Percentiles rank a stretch among this genome's conserved stretches.
phyloP scores from a whole-genome alignment of 2,888 invertebrate species.

The Brenthis ino region DNA sequence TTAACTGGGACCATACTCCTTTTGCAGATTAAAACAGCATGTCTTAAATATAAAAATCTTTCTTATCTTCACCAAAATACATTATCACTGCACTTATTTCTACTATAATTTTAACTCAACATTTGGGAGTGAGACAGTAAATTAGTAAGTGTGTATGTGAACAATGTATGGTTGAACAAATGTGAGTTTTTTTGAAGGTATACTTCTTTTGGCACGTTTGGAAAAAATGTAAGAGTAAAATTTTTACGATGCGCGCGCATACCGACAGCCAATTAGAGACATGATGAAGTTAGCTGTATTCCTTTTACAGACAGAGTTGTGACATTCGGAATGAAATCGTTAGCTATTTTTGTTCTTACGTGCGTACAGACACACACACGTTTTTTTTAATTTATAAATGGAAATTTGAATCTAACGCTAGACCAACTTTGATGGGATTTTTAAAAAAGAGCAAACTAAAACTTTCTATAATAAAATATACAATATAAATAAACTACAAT shows the following conservation, averaged over 20 bases:
- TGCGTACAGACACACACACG: too few relatives aligned
- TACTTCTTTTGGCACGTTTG: too few relatives aligned
- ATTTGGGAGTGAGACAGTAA: neutral
- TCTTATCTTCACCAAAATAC: constrained; percentile 14
- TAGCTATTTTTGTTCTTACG: too few relatives aligned
- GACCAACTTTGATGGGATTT: neutral
- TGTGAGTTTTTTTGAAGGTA: too few relatives aligned
- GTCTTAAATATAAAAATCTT: constrained; percentile 26
- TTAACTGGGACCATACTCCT: constrained; percentile 32
- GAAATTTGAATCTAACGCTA: neutral
- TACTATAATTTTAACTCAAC: neutral
- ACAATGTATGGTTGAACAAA: too few relatives aligned
- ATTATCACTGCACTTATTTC: neutral
- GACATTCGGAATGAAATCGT: too few relatives aligned
- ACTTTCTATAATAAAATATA: neutral
- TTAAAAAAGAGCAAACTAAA: too few relatives aligned
- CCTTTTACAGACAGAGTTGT: too few relatives aligned
- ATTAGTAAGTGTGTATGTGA: neutral
- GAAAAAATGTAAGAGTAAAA: too few relatives aligned
- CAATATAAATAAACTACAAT: neutral
- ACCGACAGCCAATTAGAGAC: too few relatives aligned
- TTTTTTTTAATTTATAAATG: neutral
- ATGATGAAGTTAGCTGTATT: too few relatives aligned
- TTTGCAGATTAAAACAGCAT: constrained; percentile 31
- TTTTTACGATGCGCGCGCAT: too few relatives aligned